phyloP scores from a whole-genome alignment of 1,140 invertebrate species.

The Hypothenemus hampei region DNA sequence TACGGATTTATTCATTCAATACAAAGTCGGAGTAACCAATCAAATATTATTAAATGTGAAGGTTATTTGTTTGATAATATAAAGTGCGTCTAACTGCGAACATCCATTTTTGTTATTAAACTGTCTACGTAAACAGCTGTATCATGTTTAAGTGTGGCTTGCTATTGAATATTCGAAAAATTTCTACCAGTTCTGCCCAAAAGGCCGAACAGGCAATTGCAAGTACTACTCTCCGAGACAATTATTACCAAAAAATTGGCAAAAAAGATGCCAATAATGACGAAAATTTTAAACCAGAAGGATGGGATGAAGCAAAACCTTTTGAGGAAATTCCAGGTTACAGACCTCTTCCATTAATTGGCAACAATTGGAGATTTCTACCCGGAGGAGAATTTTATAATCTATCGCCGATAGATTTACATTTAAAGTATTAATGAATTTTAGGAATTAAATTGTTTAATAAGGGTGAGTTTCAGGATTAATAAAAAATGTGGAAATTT shows the following conservation, averaged over 20 bases:
- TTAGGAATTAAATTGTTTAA: neutral
- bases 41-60: too few species aligned
- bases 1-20: too few species aligned
- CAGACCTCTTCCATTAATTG: constrained; percentile 44
- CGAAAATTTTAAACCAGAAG: constrained; percentile 20
- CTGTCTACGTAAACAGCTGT: too few species aligned
- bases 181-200: too few species aligned
- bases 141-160: too few species aligned
- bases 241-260: constrained; percentile 15
- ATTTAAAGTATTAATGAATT: constrained; percentile 11
- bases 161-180: too few species aligned
- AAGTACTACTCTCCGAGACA: too few species aligned
- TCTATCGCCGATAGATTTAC: constrained; percentile 19
- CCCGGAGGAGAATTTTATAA: constrained; percentile 28
- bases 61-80: too few species aligned
- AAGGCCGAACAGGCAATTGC: too few species aligned
- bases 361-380: constrained; percentile 44
- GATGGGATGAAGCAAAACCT: constrained; percentile 38
- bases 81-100: too few species aligned
- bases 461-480: constrained; percentile 13
- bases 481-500: constrained; percentile 27
- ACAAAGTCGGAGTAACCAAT: too few species aligned
- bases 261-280: neutral
- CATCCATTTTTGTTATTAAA: too few species aligned
- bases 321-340: constrained; percentile 51